Conservation (phyloP, 2,113 vertebrate genomes). For the Chaetorhynchus papuensis region DNA sequence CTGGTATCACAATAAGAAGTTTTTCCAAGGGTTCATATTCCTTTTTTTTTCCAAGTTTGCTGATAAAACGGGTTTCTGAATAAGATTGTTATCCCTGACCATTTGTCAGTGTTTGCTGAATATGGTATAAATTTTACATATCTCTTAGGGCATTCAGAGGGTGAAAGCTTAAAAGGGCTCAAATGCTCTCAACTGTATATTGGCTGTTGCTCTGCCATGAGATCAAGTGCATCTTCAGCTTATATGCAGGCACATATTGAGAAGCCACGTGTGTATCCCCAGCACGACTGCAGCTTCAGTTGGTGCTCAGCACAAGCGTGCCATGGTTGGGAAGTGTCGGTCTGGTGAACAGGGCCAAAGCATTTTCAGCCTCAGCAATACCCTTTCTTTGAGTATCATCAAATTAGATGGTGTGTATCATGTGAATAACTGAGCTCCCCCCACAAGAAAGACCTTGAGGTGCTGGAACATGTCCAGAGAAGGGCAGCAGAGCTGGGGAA, state of each 20-base stretch:
- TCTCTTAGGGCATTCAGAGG: neutral
- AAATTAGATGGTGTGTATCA: neutral
- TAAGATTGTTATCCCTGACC: neutral
- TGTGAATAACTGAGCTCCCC: neutral
- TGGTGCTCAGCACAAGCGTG: neutral
- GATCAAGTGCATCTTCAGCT: neutral
- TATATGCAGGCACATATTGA: neutral
- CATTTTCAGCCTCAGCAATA: neutral
- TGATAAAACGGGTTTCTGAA: neutral
- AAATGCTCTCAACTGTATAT: neutral
- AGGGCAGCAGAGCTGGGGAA: neutral
- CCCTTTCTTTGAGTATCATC: neutral
- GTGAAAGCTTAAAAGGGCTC: neutral
- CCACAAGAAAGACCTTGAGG: neutral
- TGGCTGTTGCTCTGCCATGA: neutral
- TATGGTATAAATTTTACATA: neutral
- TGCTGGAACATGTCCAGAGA: neutral
- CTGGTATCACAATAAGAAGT: neutral
- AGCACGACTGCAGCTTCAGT: accelerated
- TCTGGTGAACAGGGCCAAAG: neutral
- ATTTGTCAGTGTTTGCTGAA: neutral
- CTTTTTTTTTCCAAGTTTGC: neutral
- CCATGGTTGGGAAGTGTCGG: neutral
- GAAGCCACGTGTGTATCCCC: neutral
- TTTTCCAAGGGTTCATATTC: neutral